These are phyloP conservation scores for Rhinoraja longicauda DNA, from an alignment of 2,797 vertebrate genomes.

Conservation along the genomic window DNA sequence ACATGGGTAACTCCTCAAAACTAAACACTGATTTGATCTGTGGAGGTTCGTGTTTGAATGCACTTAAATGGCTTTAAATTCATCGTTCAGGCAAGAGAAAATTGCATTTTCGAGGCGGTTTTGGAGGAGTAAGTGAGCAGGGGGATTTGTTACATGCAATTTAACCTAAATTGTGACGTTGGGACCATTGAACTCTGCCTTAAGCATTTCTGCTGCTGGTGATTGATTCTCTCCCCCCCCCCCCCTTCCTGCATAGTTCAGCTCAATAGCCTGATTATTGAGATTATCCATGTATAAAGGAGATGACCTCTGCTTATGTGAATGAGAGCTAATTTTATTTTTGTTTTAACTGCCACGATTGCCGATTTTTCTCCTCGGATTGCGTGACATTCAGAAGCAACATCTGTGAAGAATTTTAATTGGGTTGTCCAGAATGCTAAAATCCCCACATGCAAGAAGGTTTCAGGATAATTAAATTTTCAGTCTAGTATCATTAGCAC, in stretches of 20 bases:
- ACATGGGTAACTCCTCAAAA: neutral
- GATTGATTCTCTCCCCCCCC: no score
- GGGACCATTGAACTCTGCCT: neutral
- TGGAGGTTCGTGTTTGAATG: neutral
- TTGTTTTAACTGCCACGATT: constrained; percentile 3
- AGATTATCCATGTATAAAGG: neutral
- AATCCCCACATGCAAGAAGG: neutral
- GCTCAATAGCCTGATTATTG: constrained; percentile 25
- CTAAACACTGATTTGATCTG: neutral
- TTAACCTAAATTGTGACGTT: constrained; percentile 21
- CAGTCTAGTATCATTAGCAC: neutral
- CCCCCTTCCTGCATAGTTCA: neutral
- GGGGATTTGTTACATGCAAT: constrained; percentile 9
- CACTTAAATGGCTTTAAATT: constrained; percentile 9
- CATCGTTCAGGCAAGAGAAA: neutral
- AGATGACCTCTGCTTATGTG: neutral
- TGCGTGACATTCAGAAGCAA: neutral
- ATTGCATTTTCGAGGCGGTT: neutral
- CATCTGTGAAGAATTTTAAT: constrained; percentile 6
- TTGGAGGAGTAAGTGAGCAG: neutral
- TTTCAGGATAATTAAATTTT: neutral
- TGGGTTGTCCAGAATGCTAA: neutral
- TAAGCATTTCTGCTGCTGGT: constrained; percentile 5
- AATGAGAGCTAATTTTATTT: neutral
- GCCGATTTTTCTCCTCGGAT: neutral